Percentiles rank a stretch among this genome's conserved stretches.
phyloP scores from a whole-genome alignment of 1,140 invertebrate species.

The Bombus breviceps region DNA sequence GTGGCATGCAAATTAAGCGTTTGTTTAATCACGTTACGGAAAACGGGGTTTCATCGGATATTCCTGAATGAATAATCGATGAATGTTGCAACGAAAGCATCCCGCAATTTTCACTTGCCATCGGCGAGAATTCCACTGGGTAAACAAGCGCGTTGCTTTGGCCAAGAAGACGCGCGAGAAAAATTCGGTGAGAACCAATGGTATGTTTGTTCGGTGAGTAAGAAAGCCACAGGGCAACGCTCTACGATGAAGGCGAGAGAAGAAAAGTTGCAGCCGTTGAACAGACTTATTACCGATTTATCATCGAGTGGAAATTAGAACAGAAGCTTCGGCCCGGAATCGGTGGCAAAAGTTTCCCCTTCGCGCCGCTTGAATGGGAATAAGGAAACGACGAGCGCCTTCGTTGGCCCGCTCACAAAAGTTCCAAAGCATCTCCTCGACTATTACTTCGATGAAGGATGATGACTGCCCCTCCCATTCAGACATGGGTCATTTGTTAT shows the following conservation, averaged over 20 bases:
- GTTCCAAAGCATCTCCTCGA: slow-evolving; percentile 43
- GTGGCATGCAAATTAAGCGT: slow-evolving; percentile 19
- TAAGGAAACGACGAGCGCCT: slow-evolving; percentile 34
- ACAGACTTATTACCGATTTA: slow-evolving; percentile 47
- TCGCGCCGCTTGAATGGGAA: slow-evolving; percentile 21
- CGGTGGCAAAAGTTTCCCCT: slow-evolving; percentile 45
- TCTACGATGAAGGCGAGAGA: not conserved
- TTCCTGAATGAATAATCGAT: slow-evolving; percentile 18
- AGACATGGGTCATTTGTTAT: slow-evolving; percentile 70
- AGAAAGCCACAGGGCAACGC: not conserved
- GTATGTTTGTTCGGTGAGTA: not conserved
- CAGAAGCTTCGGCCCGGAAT: slow-evolving; percentile 35
- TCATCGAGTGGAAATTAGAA: slow-evolving; percentile 42
- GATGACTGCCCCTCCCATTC: slow-evolving; percentile 33
- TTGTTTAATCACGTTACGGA: slow-evolving; percentile 13
- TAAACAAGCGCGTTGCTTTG: not conserved
- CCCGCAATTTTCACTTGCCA: not conserved
- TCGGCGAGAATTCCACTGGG: not conserved
- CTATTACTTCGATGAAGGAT: slow-evolving; percentile 67
- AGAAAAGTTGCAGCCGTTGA: slow-evolving; percentile 15
- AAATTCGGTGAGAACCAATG: not conserved
- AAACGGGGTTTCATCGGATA: slow-evolving; percentile 1
- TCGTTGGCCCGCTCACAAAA: slow-evolving; percentile 52
- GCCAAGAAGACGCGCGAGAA: not conserved
- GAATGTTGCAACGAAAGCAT: slow-evolving; percentile 17